Base-by-base conservation (phyloP, 2,113 vertebrate species). In the Furnarius figulus region DNA sequence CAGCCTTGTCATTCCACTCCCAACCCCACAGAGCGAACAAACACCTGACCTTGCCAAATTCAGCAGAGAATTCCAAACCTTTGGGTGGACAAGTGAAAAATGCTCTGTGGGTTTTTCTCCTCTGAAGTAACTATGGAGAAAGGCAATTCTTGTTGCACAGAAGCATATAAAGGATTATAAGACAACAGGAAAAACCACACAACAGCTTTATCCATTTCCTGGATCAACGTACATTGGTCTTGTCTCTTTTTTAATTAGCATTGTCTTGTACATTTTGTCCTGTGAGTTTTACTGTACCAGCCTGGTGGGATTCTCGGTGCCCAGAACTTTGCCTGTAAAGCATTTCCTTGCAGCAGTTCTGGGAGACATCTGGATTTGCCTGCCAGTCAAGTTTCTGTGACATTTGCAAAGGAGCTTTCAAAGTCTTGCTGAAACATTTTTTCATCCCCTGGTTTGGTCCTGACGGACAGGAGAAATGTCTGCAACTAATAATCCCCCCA, bases 401-500 rank as follows among this genome's bases (percentile, higher is more conserved):
- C 4, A 3, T 56, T 62, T 53, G 56, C 42, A 78, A 73, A 87
- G 62, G 31, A 70, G 30, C 40, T 92, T 85, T 82, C 71, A 70
- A 46, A 72, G 65, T 37, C 50, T 40, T n/a, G n/a, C 42, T 79
- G 12, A 79, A 90, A 67, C 11, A 5, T 53, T 72, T 56, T 62
- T 63, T 75, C 52, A 16, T 39, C 28, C 35, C 9, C 10, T 90
- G 31, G 12, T 28, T 79, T 79, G 56, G 76, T 79, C 35, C 27
- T 72, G 62, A 67, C 24, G 66, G 78, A 87, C 71, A 73, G 66
- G 42, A 67, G 61, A 70, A 95, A 95, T 27, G 67, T 88, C 89
- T 92, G 92, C 75, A 76, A 89, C 71, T 68, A 88, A 92, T 94
- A 96, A 89, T 50, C 67, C 63, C 50, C 73, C 80, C 58, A 77